Base-by-base conservation (phyloP, 2,888 invertebrate species). In the Aporophyla nigra region DNA sequence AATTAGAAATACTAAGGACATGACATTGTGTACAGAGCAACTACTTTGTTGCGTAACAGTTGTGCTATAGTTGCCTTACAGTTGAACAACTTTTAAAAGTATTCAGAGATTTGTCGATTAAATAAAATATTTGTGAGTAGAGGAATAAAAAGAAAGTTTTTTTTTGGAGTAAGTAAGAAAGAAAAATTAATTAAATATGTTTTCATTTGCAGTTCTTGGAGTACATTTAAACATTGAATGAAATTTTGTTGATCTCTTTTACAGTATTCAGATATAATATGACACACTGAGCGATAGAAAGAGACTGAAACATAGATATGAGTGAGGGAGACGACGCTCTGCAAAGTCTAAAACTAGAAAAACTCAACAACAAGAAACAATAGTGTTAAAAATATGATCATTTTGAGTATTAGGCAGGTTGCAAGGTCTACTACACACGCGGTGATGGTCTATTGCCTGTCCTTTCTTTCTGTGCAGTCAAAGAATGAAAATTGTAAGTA, bases 1-100 rank as follows among this genome's bases (percentile, higher is more conserved):
- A 68, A 58, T 71, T 68, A 77, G 9, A 80, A 63, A 51, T 65
- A 81, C 19, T 70, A 70, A 62, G n/a, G n/a, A 58, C 56, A 49
- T 33, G n/a, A n/a, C n/a, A n/a, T 62, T 68, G 2, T 51, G 12
- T 40, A 83, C 61, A 14, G 2, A 27, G 43, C 49, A 67, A 67
- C 61, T 51, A 12, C 72, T 65, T 51, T 33, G 24, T 77, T 65
- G 43, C 7, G 0, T n/a, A 16, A 61, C 21, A 54, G 63, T 72
- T 4, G 54, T 59, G 51, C 27, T 19, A 33, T 43, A 24, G 10
- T 56, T 21, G 46, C 59, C 61, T 24, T 33, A 46, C 14, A 40
- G n/a, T 59, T 70, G 63, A 58, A 24, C 58, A 46, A 40, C 46
- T 59, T 53, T 51, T 10, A 51, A 0, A 24, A 24, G 7, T n/a